Base-by-base conservation (phyloP, 1,140 invertebrate genomes). In the Melipona quadrifasciata region DNA sequence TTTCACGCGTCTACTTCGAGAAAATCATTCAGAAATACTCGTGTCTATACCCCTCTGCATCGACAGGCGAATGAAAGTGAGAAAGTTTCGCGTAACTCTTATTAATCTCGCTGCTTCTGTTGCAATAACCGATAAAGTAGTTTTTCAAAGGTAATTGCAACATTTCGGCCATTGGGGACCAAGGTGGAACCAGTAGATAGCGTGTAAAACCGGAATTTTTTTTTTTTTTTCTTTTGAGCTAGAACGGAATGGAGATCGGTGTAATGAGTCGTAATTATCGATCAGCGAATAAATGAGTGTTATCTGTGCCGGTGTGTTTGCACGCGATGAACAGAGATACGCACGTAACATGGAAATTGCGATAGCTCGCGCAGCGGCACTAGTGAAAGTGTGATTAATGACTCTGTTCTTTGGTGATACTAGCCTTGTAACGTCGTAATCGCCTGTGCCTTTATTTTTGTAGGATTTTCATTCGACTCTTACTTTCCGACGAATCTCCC, bases 61-160 rank as follows among this genome's bases (percentile, higher is more conserved):
- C 74, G 12, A 51, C 39, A 2, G 21, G 14, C 24, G 19, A 70
- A 73, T 58, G n/a, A 79, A 67, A 80, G 76, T 75, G 39, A 57
- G 53, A 85, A 76, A 88, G 72, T 73, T 70, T 53, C 47, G 53
- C 57, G 74, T 83, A 87, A 88, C 64, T 77, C 76, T 87, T 55
- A 57, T 88, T 80, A 80, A 87, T 88, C 82, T 64, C 65, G 68
- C 61, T 74, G 51, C 27, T 65, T 27, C 27, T 72, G 77, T 78
- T 78, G 82, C 73, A 16, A 55, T 87, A 87, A 81, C 39, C 39
- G 11, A 71, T 53, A 70, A 39, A 58, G 61, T 57, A 58, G 61
- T 57, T 88, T 87, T 78, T 84, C 58, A 84, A 39, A 11, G 51
- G 57, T 87, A 85, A 87, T 85, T 85, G 71, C 86, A 71, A 67